Evolutionary conservation across 2,113 vertebrate species (phyloP).

Genomic region (Percopsis transmontana): DNA sequence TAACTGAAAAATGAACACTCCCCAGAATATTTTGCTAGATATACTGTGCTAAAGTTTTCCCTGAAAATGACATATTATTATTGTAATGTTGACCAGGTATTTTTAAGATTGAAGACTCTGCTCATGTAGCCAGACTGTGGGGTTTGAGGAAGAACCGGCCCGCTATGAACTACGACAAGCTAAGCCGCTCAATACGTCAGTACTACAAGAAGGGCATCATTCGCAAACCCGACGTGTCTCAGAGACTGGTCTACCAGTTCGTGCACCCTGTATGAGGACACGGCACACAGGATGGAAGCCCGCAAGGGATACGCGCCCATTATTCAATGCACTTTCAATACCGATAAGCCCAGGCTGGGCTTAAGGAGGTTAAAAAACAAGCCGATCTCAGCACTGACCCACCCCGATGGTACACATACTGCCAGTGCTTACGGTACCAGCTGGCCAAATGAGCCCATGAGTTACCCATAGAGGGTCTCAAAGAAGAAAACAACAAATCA

Average conservation of each 20-base stretch:
- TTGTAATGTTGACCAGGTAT: slow-evolving; percentile 79
- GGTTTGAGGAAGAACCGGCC: slow-evolving; percentile 96
- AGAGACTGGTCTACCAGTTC: slow-evolving; percentile 98
- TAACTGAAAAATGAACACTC: too few species aligned
- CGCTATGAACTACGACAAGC: slow-evolving; percentile 99
- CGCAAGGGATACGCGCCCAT: not conserved
- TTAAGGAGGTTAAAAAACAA: not conserved
- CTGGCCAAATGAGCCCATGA: slow-evolving; percentile 21
- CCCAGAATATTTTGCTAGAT: too few species aligned
- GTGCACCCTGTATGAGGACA: slow-evolving; percentile 87
- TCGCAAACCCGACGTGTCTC: slow-evolving; percentile 94
- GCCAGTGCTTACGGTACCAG: slow-evolving; percentile 23
- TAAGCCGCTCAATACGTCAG: slow-evolving; percentile 98
- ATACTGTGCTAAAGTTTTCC: too few species aligned
- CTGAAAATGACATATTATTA: not conserved
- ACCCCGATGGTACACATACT: slow-evolving; percentile 35
- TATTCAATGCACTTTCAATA: slow-evolving; percentile 31
- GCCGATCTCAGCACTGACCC: slow-evolving; percentile 57
- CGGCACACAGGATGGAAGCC: not conserved
- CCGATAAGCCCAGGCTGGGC: slow-evolving; percentile 9
- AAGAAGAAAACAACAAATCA: not conserved
- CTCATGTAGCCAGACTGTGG: slow-evolving; percentile 95
- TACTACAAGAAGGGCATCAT: slow-evolving; percentile 99
- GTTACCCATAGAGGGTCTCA: slow-evolving; percentile 9
- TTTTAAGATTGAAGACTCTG: slow-evolving; percentile 97